Base-by-base conservation (phyloP, 2,797 vertebrate species). In the Rhynchonycteris naso region DNA sequence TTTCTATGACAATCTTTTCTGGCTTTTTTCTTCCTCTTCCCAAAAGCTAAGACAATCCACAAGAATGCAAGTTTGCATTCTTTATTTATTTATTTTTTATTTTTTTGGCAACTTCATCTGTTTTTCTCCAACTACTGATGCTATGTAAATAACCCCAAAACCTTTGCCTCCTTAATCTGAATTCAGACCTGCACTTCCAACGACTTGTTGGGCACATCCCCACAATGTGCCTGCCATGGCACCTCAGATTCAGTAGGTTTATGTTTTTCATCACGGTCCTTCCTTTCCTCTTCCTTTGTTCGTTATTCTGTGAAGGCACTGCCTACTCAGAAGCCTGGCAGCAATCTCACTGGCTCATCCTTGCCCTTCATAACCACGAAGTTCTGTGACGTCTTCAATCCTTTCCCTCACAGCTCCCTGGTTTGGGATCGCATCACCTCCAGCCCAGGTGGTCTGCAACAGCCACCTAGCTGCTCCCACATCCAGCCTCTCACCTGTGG, bases 1-100 rank as follows among this genome's bases (percentile, higher is more conserved):
- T 68, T 91, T 65, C 84, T 65, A 30, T 18, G 50, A 85, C 63
- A 59, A 59, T 87, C 43, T 47, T 33, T n/a, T 58, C 75, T 72
- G 69, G 38, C 28, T 83, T 93, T 91, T 89, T 76, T 88, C 81
- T 91, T 74, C 26, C 35, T 93, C 50, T 86, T 92, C 56, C 63
- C 24, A 54, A 74, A 88, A 84, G 88, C 91, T 69, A 72, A 88
- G 43, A 26, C 72, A 66, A 72, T 76, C 66, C 56, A 59, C 52
- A 96, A 91, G 74, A 86, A 92, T 63, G 69, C 19, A 79, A 12
- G 30, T 81, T 43, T 24, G 43, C 83, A 75, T 59, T 71, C 71
- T 87, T 89, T 43, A 3, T 16, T 59, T 71, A 65, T 87, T 89
- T 43, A 3, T 16, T 83, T 76, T 87, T 35, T 78, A 84, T 35